Conservation (phyloP, 2,113 vertebrate species). For the Leucosticte australis region DNA sequence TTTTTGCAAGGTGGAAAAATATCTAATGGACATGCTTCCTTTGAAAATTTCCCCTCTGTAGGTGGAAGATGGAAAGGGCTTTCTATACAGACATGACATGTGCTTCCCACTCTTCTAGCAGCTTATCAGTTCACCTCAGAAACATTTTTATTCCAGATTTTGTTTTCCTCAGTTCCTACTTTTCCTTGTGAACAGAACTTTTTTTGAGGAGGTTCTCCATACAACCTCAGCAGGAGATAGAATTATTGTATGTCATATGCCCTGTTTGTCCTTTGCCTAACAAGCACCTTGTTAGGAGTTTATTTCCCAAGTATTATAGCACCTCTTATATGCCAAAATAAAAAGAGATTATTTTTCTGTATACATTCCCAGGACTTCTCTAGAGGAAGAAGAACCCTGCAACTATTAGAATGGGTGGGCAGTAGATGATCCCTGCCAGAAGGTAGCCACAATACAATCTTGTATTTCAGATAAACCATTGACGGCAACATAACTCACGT, state of each 20-base stretch:
- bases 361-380: not conserved
- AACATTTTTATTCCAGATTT: not conserved
- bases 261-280: not conserved
- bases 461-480: not conserved
- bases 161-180: not conserved
- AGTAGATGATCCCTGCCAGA: not conserved
- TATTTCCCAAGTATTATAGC: not conserved
- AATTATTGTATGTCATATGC: not conserved
- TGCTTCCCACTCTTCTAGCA: not conserved
- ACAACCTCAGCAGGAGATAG: not conserved
- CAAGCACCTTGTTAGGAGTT: not conserved
- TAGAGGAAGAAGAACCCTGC: not conserved
- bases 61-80: not conserved
- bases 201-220: not conserved
- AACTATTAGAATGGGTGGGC: not conserved
- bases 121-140: not conserved
- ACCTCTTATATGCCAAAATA: not conserved
- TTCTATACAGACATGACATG: not conserved
- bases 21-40: not conserved
- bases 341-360: not conserved
- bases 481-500: not conserved
- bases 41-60: not conserved
- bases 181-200: not conserved
- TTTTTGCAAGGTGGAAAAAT: not conserved
- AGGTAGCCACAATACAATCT: not conserved